Percentiles rank a stretch among this genome's conserved stretches.
These are phyloP conservation scores for Heteromormyrus szaboi DNA, from an alignment of 2,797 vertebrate species.

Conservation along the genomic window DNA sequence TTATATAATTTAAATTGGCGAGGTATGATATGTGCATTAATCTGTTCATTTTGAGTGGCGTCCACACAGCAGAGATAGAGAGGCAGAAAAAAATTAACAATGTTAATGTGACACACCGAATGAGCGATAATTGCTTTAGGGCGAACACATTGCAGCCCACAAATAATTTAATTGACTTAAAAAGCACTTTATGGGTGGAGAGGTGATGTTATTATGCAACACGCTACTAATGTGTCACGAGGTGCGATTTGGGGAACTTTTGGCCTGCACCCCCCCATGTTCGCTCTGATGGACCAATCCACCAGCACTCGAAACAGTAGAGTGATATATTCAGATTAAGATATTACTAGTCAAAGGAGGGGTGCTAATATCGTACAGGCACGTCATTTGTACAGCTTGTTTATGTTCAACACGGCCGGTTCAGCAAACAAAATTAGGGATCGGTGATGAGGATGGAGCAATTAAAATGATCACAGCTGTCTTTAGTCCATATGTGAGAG, in stretches of 20 bases:
- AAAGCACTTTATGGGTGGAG: conserved; percentile 9
- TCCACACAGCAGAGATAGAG: not conserved
- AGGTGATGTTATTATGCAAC: conserved; percentile 14
- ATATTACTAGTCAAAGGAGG: not conserved
- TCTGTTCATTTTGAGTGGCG: not conserved
- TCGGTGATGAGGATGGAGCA: not conserved
- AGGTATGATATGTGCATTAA: not conserved
- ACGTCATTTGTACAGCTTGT: not conserved
- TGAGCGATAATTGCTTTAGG: conserved; percentile 9
- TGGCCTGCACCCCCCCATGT: not conserved
- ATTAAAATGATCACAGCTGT: not conserved
- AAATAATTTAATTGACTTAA: conserved; percentile 16
- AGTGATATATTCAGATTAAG: not conserved
- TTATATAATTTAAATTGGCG: not conserved
- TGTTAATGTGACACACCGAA: not conserved
- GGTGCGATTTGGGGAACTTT: not conserved
- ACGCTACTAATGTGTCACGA: not conserved
- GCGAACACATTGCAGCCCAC: not conserved
- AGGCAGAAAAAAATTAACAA: not conserved
- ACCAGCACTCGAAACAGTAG: not conserved
- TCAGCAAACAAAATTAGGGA: not conserved
- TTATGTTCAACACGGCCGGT: not conserved
- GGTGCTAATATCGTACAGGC: not conserved
- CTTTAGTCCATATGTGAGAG: not conserved
- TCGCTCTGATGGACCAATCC: not conserved